Percentiles rank a stretch among this genome's conserved stretches.
These are phyloP conservation scores for Eristalis arbustorum DNA, from an alignment of 2,888 invertebrate species.

Conservation along the genomic window DNA sequence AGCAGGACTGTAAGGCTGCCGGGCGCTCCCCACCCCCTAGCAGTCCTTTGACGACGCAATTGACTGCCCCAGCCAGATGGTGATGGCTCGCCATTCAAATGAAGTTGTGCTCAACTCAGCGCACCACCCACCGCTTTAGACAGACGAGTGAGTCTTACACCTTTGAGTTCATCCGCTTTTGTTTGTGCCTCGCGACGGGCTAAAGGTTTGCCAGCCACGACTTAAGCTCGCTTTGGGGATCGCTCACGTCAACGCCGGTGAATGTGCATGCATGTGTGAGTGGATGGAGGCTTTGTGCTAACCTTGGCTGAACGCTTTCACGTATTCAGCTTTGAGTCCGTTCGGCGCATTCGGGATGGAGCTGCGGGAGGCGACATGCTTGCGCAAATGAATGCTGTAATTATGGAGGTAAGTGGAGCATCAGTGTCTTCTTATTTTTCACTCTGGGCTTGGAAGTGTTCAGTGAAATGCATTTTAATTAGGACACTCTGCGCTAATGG, in stretches of 20 bases:
- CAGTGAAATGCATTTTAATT: conserved; percentile 56
- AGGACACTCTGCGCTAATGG: conserved; percentile 33
- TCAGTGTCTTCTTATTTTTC: background rate
- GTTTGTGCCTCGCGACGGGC: background rate
- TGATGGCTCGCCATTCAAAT: conserved; percentile 17
- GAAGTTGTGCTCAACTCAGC: background rate
- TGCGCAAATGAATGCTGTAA: conserved; percentile 46
- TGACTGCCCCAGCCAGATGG: conserved; percentile 35
- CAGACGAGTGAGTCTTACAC: no score
- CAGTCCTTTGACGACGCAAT: conserved; percentile 52
- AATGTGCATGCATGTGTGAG: background rate
- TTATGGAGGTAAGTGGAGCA: conserved; percentile 49
- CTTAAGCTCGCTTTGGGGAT: no score
- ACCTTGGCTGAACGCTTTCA: conserved; percentile 33
- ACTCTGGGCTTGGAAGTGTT: background rate
- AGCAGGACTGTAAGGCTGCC: conserved; percentile 30
- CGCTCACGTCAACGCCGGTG: no score
- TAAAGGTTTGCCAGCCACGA: background rate
- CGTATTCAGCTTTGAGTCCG: background rate
- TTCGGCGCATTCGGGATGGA: background rate
- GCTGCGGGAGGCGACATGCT: conserved; percentile 1
- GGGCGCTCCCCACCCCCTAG: background rate
- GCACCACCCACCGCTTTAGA: background rate
- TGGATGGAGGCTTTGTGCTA: background rate
- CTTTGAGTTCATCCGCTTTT: background rate